These are phyloP conservation scores for Diadophis punctatus DNA, from an alignment of 2,113 vertebrate species.

Conservation along the genomic window DNA sequence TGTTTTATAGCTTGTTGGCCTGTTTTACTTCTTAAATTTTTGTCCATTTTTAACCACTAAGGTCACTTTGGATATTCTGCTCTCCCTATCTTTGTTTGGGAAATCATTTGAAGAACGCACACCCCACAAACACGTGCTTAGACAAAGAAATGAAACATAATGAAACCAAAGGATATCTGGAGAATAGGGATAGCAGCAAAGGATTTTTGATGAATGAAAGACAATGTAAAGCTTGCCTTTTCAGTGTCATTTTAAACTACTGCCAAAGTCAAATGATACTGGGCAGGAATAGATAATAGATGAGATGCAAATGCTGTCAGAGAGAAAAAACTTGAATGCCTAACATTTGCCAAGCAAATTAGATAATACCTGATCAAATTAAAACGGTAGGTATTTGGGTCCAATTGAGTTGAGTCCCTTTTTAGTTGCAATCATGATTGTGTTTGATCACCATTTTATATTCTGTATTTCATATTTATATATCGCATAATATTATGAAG, in stretches of 20 bases:
- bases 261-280: not conserved
- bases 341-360: not conserved
- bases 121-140: not conserved
- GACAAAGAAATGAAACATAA: not conserved
- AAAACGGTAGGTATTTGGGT: not conserved
- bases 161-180: not conserved
- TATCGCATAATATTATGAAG: not conserved
- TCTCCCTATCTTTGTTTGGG: not conserved
- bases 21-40: not conserved
- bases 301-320: not conserved
- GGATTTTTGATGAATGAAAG: not conserved
- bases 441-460: not conserved
- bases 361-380: not conserved
- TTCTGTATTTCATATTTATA: not conserved
- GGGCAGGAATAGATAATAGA: not conserved
- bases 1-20: not conserved
- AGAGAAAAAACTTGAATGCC: not conserved
- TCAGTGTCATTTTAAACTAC: not conserved
- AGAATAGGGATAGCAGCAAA: not conserved
- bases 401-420: not conserved
- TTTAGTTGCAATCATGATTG: not conserved
- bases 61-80: not conserved
- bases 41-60: not conserved
- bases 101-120: not conserved
- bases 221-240: not conserved